Base-by-base conservation (phyloP, 2,797 vertebrate species). In the Adelosebastes latens region DNA sequence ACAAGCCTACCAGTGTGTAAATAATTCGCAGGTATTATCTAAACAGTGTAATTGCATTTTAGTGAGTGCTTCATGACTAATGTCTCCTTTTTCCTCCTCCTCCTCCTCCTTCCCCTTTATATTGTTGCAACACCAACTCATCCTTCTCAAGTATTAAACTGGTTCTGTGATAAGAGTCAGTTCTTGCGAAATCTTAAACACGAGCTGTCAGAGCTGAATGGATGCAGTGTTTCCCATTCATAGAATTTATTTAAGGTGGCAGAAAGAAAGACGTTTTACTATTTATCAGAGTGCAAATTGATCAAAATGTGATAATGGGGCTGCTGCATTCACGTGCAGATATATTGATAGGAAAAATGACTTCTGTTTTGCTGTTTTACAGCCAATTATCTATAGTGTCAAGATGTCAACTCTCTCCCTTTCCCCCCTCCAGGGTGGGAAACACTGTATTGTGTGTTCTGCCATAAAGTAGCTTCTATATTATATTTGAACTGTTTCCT, bases 361-460 rank as follows among this genome's bases (percentile, higher is more conserved):
- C 25, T 29, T 79, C 31, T 64, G 39, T 67, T 77, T 75, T 67
- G 31, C 24, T 71, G 69, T 72, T 85, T 87, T 36, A 71, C 65
- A 72, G 60, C 22, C 2, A n/a, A 68, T 71, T 61, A 46, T 78
- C 14, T 56, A 27, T 27, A 55, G 69, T 69, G 59, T 87, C 77
- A 81, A 8, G 60, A 58, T 77, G 83, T 75, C 74, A 80, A n/a
- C 39, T 32, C 25, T 53, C 13, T 52, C 32, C 63, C 64, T 53
- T 39, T 55, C 62, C 79, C 61, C 59, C 56, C 6, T 53, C 13
- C 20, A 27, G 32, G 55, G 58, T 77, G 59, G 6, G 13, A 74
- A 70, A 75, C 39, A 22, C 49, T 12, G 46, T 59, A 34, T 31
- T 16, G n/a, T 16, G 46, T 52, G 20, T 20, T 52, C 39, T 42